phyloP scores from a whole-genome alignment of 2,113 vertebrate species.

The Rhea americana region DNA sequence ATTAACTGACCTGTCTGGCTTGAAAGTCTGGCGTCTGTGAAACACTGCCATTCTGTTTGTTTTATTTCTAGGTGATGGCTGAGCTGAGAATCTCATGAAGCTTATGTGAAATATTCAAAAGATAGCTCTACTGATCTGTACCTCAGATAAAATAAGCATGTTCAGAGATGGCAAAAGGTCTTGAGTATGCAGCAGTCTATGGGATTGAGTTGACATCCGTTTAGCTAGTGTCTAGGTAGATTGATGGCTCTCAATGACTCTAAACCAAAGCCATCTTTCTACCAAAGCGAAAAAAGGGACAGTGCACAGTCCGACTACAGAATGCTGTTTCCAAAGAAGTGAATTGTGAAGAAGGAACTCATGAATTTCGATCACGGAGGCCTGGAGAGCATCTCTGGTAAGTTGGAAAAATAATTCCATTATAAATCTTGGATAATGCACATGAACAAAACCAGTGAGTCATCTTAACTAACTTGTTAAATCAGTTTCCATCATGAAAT shows the following conservation, averaged over 20 bases:
- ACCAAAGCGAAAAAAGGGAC: slow-evolving; percentile 61
- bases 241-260: slow-evolving; percentile 62
- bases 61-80: slow-evolving; percentile 35
- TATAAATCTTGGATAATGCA: not conserved
- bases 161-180: not conserved
- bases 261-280: slow-evolving; percentile 64
- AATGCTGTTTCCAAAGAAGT: slow-evolving; percentile 73
- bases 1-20: not conserved
- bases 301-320: slow-evolving; percentile 44
- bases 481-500: not conserved
- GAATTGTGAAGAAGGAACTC: slow-evolving; percentile 85
- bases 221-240: not conserved
- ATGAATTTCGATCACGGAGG: slow-evolving; percentile 85
- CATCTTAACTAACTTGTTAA: not conserved
- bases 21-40: not conserved
- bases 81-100: not conserved
- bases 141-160: not conserved
- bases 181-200: not conserved
- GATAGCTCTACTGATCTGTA: not conserved
- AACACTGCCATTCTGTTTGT: not conserved
- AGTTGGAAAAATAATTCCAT: not conserved
- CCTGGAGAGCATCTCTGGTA: slow-evolving; percentile 87
- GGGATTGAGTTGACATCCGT: not conserved
- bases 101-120: not conserved
- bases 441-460: not conserved